These are phyloP conservation scores for Zapornia atra DNA, from an alignment of 2,113 vertebrate species.

Conservation along the genomic window DNA sequence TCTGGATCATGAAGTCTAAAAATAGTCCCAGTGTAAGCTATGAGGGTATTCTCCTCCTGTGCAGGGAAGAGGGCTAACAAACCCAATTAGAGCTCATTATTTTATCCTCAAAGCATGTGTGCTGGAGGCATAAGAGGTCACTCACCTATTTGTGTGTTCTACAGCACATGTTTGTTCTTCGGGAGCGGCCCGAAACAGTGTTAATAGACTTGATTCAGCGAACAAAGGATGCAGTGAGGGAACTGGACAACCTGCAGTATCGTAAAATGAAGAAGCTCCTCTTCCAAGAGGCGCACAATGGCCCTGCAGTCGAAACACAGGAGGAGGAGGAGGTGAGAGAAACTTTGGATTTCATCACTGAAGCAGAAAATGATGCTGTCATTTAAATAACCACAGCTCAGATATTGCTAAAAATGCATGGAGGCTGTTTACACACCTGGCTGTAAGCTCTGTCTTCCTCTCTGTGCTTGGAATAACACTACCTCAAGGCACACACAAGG, in stretches of 20 bases:
- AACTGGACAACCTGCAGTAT: slow-evolving; percentile 98
- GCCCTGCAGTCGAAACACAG: slow-evolving; percentile 90
- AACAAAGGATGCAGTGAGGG: slow-evolving; percentile 97
- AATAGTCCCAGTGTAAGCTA: neutral
- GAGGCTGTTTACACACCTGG: slow-evolving; percentile 4
- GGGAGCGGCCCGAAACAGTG: slow-evolving; percentile 93
- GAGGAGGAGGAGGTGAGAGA: slow-evolving; percentile 94
- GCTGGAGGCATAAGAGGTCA: neutral
- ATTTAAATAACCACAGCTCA: neutral
- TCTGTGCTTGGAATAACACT: slow-evolving; percentile 5
- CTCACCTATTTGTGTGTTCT: slow-evolving; percentile 10
- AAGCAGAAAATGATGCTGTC: neutral
- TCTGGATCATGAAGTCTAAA: neutral
- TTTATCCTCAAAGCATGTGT: neutral
- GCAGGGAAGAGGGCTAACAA: neutral
- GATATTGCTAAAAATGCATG: neutral
- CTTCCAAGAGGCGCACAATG: slow-evolving; percentile 97
- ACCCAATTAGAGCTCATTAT: neutral
- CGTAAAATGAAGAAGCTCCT: slow-evolving; percentile 99
- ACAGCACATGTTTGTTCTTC: slow-evolving; percentile 96
- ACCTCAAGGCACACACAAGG: slow-evolving; percentile 11
- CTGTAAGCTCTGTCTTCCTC: neutral
- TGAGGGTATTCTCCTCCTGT: neutral
- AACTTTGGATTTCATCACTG: neutral
- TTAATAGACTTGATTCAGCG: slow-evolving; percentile 96